Percentiles rank a stretch among this genome's conserved stretches.
These are phyloP conservation scores for Hippopotamus amphibius DNA, from an alignment of 2,113 vertebrate genomes.

Conservation along the genomic window DNA sequence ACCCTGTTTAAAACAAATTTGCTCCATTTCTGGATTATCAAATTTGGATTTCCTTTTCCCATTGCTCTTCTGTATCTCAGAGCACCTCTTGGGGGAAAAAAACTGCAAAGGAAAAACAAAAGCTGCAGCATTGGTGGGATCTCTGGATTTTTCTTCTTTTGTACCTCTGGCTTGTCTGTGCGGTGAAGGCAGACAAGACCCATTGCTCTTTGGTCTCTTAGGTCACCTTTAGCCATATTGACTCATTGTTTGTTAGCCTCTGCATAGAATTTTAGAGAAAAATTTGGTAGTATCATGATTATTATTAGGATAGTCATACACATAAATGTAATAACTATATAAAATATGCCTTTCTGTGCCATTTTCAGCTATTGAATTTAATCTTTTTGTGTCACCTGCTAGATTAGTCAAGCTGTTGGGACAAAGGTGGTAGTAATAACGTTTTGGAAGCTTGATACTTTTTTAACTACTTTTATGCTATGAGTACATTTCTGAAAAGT, in stretches of 20 bases:
- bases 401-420: neutral
- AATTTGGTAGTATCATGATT: constrained; percentile 19
- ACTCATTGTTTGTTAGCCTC: constrained; percentile 48
- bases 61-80: constrained; percentile 85
- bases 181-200: constrained; percentile 80
- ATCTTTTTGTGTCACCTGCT: neutral
- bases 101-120: constrained; percentile 79
- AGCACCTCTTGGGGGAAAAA: constrained; percentile 88
- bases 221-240: constrained; percentile 89
- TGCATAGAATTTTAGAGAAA: neutral
- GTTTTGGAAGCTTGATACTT: constrained; percentile 27
- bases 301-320: neutral
- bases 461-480: constrained; percentile 21
- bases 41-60: neutral
- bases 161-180: constrained; percentile 88
- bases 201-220: constrained; percentile 90
- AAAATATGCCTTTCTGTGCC: neutral
- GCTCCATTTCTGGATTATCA: neutral
- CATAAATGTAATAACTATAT: neutral
- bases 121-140: constrained; percentile 87
- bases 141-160: constrained; percentile 89
- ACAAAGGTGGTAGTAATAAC: constrained; percentile 16
- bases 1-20: no score
- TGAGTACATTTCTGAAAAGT: constrained; percentile 31
- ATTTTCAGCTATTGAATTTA: constrained; percentile 11